Conservation (phyloP, 2,113 vertebrate species). For the Centrocercus urophasianus region DNA sequence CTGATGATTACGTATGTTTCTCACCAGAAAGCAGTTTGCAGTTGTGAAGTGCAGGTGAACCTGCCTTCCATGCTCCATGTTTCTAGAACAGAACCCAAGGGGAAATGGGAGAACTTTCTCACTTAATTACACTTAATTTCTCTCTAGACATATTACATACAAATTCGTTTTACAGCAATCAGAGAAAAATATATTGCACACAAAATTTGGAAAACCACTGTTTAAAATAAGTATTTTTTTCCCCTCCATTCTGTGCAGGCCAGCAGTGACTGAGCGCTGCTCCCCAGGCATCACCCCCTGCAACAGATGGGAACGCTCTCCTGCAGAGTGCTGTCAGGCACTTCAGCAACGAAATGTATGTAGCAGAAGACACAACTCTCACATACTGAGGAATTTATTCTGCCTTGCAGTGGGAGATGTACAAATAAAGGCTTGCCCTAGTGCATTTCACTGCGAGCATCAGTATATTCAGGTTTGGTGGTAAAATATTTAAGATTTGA, state of each 20-base stretch:
- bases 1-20: not conserved
- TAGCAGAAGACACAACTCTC: not conserved
- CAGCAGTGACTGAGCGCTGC: not conserved
- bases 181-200: not conserved
- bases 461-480: not conserved
- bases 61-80: not conserved
- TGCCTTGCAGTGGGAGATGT: not conserved
- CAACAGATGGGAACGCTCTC: not conserved
- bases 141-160: not conserved
- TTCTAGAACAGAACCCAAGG: not conserved
- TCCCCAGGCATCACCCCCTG: not conserved
- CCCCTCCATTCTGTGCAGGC: not conserved
- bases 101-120: not conserved
- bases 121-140: not conserved
- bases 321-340: not conserved
- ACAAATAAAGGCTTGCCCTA: not conserved
- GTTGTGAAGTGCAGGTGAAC: not conserved
- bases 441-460: not conserved
- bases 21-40: not conserved
- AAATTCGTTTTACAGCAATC: not conserved
- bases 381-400: not conserved
- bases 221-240: not conserved
- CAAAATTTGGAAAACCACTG: accelerated
- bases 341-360: not conserved
- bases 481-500: not conserved